Evolutionary conservation across 2,797 vertebrate genomes (phyloP).

Genomic region (Micromesistius poutassou): DNA sequence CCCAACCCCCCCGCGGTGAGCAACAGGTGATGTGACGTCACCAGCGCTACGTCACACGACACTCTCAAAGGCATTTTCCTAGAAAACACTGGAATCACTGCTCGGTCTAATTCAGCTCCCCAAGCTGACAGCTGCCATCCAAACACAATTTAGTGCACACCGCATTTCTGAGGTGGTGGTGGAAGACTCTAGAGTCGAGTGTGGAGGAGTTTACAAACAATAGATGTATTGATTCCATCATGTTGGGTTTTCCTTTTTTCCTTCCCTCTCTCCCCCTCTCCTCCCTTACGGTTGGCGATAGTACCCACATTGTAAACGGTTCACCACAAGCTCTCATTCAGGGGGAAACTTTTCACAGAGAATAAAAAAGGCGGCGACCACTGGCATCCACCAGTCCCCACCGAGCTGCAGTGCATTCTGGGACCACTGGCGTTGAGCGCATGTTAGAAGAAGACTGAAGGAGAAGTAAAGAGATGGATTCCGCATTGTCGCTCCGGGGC

Average conservation of each 20-base stretch:
- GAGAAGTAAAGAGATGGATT: constrained; percentile 38
- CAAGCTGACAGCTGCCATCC: background rate
- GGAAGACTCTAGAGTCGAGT: constrained; percentile 9
- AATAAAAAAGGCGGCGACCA: constrained; percentile 62
- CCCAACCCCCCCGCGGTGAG: background rate
- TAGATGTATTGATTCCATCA: constrained; percentile 67
- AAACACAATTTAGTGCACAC: background rate
- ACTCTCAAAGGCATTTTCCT: background rate
- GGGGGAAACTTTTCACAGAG: constrained; percentile 66
- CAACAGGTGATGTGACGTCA: background rate
- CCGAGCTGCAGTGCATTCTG: constrained; percentile 52
- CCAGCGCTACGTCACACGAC: background rate
- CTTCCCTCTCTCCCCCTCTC: constrained; percentile 8
- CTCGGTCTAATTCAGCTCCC: background rate
- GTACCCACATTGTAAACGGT: constrained; percentile 71
- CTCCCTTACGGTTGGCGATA: constrained; percentile 56
- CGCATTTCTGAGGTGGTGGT: background rate
- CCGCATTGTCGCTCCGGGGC: constrained; percentile 51
- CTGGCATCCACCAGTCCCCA: constrained; percentile 63
- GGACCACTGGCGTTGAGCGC: constrained; percentile 42
- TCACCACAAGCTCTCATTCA: constrained; percentile 64
- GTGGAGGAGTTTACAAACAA: constrained; percentile 60
- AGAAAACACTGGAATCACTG: background rate
- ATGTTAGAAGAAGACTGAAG: constrained; percentile 33
- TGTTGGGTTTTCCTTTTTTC: constrained; percentile 30